Evolutionary conservation across 2,113 vertebrate species (phyloP).

Genomic region (Melanerpes aurifrons): DNA sequence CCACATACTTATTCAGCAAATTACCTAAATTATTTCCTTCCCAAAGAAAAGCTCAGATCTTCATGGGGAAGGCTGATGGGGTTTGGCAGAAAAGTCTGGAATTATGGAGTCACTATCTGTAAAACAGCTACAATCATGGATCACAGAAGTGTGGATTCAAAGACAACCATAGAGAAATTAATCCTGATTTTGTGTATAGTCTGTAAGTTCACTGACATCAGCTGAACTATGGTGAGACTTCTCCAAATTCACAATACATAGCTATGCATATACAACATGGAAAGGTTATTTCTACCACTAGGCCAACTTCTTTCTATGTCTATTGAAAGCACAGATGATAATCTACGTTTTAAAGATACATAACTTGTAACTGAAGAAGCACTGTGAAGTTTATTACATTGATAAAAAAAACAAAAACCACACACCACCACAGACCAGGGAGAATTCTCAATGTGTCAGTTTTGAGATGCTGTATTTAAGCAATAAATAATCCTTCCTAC

Average conservation of each 20-base stretch:
- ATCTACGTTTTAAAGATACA: not conserved
- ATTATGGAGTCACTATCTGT: conserved; percentile 51
- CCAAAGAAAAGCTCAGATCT: conserved; percentile 57
- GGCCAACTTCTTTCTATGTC: not conserved
- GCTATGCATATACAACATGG: not conserved
- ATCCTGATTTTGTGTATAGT: not conserved
- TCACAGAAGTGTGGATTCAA: not conserved
- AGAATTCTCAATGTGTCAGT: not conserved
- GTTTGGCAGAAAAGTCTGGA: conserved; percentile 57
- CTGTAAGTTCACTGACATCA: not conserved
- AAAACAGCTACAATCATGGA: conserved; percentile 22
- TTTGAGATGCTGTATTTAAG: not conserved
- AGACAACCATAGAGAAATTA: not conserved
- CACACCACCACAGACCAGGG: not conserved
- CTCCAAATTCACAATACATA: not conserved
- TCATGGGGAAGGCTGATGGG: conserved; percentile 21
- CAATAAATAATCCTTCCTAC: not conserved
- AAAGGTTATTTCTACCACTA: not conserved
- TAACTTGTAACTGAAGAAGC: not conserved
- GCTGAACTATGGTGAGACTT: not conserved
- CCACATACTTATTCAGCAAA: conserved; percentile 65
- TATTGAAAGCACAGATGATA: not conserved
- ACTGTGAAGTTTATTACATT: not conserved
- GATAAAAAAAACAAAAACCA: not conserved
- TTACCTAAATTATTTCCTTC: conserved; percentile 69